Evolutionary conservation across 2,888 invertebrate genomes (phyloP).

Genomic region (Acleris emargana): DNA sequence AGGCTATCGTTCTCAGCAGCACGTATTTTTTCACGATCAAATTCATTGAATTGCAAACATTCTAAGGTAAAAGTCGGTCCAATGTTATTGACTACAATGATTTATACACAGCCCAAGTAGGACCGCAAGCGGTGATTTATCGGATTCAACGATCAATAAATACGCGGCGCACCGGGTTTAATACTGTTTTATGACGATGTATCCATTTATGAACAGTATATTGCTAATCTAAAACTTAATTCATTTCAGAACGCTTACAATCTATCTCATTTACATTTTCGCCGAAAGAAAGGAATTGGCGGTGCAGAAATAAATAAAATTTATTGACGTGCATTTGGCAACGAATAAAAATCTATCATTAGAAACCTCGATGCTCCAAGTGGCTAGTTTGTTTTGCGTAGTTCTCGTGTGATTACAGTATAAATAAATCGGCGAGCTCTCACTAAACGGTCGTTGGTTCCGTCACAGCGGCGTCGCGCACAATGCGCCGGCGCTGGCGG

Average conservation of each 20-base stretch:
- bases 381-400: constrained; percentile 54
- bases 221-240: constrained; percentile 2
- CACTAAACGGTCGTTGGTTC: constrained; percentile 55
- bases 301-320: constrained; percentile 36
- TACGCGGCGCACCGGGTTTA: constrained; percentile 44
- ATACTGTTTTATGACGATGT: constrained; percentile 44
- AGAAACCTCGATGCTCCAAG: constrained; percentile 53
- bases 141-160: constrained; percentile 50
- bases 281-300: constrained; percentile 10
- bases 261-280: not conserved
- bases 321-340: constrained; percentile 62
- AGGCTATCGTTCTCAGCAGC: not conserved
- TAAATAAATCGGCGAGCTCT: constrained; percentile 51
- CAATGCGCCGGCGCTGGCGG: constrained; percentile 39
- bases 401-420: constrained; percentile 44
- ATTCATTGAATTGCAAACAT: constrained; percentile 15
- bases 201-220: constrained; percentile 37
- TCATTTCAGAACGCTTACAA: not conserved
- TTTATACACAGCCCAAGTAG: constrained; percentile 57
- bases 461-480: constrained; percentile 42
- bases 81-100: constrained; percentile 51
- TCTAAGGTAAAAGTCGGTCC: constrained; percentile 43
- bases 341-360: constrained; percentile 58
- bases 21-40: constrained; percentile 5
- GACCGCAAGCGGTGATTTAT: constrained; percentile 61